Conservation (phyloP, 2,797 vertebrate genomes). For the Macroramphosus scolopax region DNA sequence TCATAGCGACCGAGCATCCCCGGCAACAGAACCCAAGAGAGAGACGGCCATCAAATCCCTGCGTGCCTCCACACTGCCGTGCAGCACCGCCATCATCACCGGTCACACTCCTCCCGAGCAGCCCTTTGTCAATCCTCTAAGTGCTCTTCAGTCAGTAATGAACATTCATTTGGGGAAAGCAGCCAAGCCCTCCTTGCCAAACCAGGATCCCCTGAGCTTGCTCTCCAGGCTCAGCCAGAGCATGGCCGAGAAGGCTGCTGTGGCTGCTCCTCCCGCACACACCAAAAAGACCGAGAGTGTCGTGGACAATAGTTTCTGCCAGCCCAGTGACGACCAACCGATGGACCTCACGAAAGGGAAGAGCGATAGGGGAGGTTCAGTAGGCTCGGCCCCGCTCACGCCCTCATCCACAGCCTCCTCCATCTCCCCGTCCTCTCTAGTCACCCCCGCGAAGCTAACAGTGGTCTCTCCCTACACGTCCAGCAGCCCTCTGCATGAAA, state of each 20-base stretch:
- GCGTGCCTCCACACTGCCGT: slow-evolving; percentile 77
- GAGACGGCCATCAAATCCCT: slow-evolving; percentile 72
- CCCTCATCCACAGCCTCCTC: slow-evolving; percentile 86
- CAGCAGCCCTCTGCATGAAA: slow-evolving; percentile 94
- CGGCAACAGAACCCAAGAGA: slow-evolving; percentile 76
- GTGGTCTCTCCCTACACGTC: slow-evolving; percentile 91
- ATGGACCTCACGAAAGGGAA: slow-evolving; percentile 99
- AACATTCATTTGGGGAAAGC: slow-evolving; percentile 99
- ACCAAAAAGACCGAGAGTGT: slow-evolving; percentile 82
- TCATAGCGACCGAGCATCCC: slow-evolving; percentile 77
- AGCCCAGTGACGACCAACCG: slow-evolving; percentile 92
- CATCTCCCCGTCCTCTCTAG: slow-evolving; percentile 85
- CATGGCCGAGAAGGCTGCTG: slow-evolving; percentile 93
- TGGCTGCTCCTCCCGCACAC: slow-evolving; percentile 87
- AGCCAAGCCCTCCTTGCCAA: slow-evolving; percentile 91
- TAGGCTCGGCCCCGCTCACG: slow-evolving; percentile 86
- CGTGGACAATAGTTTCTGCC: slow-evolving; percentile 84
- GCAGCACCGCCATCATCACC: slow-evolving; percentile 91
- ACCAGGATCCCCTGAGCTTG: slow-evolving; percentile 97
- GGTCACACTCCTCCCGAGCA: slow-evolving; percentile 91
- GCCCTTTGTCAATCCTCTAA: slow-evolving; percentile 96
- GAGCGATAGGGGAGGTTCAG: slow-evolving; percentile 86
- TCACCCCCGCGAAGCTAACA: slow-evolving; percentile 84
- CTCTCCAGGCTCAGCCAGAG: slow-evolving; percentile 98
- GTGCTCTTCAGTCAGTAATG: slow-evolving; percentile 98